phyloP scores from a whole-genome alignment of 2,797 vertebrate genomes.

The Fundulus diaphanus region DNA sequence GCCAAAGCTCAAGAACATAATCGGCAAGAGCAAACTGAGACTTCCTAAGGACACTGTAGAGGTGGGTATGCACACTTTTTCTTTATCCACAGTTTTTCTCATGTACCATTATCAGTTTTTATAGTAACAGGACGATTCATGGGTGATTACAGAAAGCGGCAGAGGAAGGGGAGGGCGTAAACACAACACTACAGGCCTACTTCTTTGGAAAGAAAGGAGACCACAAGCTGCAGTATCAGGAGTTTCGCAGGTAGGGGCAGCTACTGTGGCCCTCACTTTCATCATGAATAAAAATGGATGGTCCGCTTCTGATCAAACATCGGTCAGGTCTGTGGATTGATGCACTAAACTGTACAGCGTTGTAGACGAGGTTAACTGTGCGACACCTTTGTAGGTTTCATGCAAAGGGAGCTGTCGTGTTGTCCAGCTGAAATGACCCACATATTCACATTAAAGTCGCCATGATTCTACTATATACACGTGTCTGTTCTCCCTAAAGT shows the following conservation, averaged over 20 bases:
- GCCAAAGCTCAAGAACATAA: constrained; percentile 92
- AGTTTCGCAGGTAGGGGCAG: constrained; percentile 86
- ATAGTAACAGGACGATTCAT: neutral
- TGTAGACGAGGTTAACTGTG: no score
- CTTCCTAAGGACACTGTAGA: constrained; percentile 48
- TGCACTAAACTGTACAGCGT: no score
- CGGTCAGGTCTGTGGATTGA: no score
- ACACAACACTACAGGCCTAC: constrained; percentile 89
- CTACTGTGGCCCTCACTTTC: neutral
- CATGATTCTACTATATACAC: no score
- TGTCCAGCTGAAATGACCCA: no score
- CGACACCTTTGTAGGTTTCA: no score
- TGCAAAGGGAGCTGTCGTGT: no score
- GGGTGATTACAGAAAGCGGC: constrained; percentile 70
- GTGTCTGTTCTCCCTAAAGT: no score
- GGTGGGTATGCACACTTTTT: constrained; percentile 55
- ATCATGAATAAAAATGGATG: neutral
- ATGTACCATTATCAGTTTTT: neutral
- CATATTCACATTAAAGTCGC: no score
- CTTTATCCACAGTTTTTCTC: neutral
- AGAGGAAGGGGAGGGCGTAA: constrained; percentile 76
- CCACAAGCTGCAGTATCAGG: constrained; percentile 88
- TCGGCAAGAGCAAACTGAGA: constrained; percentile 86
- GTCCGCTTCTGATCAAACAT: no score
- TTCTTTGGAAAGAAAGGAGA: constrained; percentile 93